Percentiles rank a stretch among this genome's conserved stretches.
Conservation (phyloP, 2,797 vertebrate genomes). For the Phalloptychus januarius region DNA sequence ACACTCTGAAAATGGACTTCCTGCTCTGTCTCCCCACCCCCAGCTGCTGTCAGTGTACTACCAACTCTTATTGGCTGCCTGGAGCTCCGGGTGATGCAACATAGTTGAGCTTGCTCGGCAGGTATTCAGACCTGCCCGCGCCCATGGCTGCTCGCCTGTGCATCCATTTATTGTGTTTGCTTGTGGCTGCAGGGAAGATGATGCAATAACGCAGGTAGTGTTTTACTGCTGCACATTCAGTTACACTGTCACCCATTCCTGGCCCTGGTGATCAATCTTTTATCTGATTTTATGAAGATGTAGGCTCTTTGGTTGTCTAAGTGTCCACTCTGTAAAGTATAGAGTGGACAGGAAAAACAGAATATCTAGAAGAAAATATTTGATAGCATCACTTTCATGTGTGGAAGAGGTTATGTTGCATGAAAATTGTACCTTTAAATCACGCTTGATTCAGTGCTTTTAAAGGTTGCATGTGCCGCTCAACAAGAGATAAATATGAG, state of each 20-base stretch:
- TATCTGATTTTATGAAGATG: constrained; percentile 21
- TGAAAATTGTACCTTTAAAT: not conserved
- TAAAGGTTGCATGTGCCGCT: not conserved
- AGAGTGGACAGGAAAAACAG: not conserved
- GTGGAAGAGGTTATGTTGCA: not conserved
- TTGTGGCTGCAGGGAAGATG: constrained; percentile 43
- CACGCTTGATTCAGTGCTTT: not conserved
- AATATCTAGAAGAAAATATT: not conserved
- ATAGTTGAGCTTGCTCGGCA: constrained; percentile 69
- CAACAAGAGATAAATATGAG: not conserved
- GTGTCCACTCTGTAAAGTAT: not conserved
- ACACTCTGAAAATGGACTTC: constrained; percentile 42
- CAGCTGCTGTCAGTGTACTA: constrained; percentile 18
- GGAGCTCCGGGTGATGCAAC: constrained; percentile 58
- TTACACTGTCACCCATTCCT: constrained; percentile 42
- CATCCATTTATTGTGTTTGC: constrained; percentile 46
- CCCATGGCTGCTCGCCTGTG: constrained; percentile 44
- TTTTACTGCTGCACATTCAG: constrained; percentile 51
- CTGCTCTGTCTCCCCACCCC: not conserved
- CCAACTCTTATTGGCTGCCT: constrained; percentile 58
- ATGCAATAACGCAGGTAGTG: constrained; percentile 61
- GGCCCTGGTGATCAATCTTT: constrained; percentile 19
- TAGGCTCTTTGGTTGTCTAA: constrained; percentile 16
- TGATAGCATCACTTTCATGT: not conserved
- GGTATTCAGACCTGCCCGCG: constrained; percentile 67